Percentiles rank a stretch among this genome's conserved stretches.
Conservation (phyloP, 92 coral and sea anemone species). For the Phenganax subtilis region DNA sequence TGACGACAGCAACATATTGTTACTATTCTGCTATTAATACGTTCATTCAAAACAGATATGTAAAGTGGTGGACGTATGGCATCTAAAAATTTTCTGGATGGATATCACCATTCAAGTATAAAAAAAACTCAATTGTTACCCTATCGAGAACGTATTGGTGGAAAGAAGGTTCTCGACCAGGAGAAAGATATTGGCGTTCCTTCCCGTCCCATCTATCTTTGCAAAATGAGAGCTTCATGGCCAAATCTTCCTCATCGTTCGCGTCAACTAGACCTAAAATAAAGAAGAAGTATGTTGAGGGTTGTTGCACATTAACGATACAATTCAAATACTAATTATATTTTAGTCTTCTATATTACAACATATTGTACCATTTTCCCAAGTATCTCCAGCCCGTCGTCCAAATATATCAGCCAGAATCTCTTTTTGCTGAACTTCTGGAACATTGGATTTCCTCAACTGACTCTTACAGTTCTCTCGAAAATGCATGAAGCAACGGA, state of each 20-base stretch:
- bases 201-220: not conserved
- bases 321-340: not conserved
- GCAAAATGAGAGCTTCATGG: slow-evolving; percentile 13
- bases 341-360: not conserved
- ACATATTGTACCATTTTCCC: not conserved
- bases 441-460: slow-evolving; percentile 13
- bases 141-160: not conserved
- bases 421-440: not conserved
- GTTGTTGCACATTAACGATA: not conserved
- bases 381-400: too few relatives aligned
- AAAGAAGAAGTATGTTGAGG: too few relatives aligned
- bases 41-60: not conserved
- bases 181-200: not conserved
- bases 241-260: slow-evolving; percentile 7
- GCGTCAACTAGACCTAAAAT: not conserved
- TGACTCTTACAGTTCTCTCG: slow-evolving; percentile 43
- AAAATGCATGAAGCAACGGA: slow-evolving; percentile 50
- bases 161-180: not conserved
- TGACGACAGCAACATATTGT: not conserved
- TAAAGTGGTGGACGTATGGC: not conserved
- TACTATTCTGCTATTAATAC: too few relatives aligned
- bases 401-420: too few relatives aligned
- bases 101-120: not conserved
- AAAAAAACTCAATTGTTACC: not conserved
- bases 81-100: not conserved